Evolutionary conservation across 37 sponge, comb jelly and placozoan genomes (phyloP).

Genomic region (Mnemiopsis leidyi): DNA sequence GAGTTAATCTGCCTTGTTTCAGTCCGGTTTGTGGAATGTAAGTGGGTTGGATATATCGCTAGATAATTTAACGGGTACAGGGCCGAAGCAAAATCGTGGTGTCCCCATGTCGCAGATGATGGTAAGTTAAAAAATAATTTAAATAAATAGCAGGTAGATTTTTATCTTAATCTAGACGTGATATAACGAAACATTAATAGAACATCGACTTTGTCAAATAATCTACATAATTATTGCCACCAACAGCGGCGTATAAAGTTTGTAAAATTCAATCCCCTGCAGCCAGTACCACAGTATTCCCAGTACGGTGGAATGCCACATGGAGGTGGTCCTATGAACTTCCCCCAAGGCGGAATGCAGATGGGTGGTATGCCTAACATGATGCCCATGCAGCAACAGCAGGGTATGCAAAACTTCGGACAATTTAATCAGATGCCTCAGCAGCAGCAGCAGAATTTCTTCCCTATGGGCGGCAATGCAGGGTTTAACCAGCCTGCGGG

Average conservation of each 20-base stretch:
- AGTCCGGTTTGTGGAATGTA: constrained; percentile 11
- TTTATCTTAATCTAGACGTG: too few relatives aligned
- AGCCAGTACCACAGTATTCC: not conserved
- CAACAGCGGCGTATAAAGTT: too few relatives aligned
- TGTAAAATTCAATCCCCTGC: not conserved
- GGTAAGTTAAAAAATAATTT: too few relatives aligned
- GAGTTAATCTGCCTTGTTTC: not conserved
- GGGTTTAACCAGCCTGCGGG: not conserved
- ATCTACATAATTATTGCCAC: too few relatives aligned
- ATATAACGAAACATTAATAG: too few relatives aligned
- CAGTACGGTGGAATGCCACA: constrained; percentile 30
- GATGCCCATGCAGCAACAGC: constrained; percentile 6
- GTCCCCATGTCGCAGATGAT: constrained; percentile 63
- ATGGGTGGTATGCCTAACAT: constrained; percentile 21
- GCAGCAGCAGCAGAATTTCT: constrained; percentile 26
- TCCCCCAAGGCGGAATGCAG: not conserved
- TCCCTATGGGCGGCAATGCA: not conserved
- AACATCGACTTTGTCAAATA: too few relatives aligned
- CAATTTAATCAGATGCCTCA: constrained; percentile 16
- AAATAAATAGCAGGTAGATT: too few relatives aligned
- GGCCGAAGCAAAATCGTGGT: constrained; percentile 11
- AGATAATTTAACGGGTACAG: constrained; percentile 12
- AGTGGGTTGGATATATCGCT: constrained; percentile 53
- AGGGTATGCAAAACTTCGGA: constrained; percentile 11
- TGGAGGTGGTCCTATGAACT: not conserved